Percentiles rank a stretch among this genome's conserved stretches.
Evolutionary conservation across 2,888 invertebrate species (phyloP).

Genomic region (Xestia xanthographa): DNA sequence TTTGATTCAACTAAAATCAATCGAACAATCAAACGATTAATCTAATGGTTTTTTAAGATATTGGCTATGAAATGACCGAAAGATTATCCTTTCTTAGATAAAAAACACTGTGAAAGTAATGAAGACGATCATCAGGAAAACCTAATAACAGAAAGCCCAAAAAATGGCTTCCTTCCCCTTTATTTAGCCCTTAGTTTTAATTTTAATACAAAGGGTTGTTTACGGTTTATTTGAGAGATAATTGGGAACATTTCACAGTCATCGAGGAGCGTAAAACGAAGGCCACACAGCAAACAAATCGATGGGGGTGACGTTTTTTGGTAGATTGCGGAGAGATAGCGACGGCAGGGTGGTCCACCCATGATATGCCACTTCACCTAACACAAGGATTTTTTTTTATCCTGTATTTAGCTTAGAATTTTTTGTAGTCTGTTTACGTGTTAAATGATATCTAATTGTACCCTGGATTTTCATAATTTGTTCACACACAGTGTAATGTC

Average conservation of each 20-base stretch:
- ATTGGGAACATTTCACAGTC: constrained; percentile 70
- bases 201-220: constrained; percentile 51
- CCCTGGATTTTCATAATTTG: not conserved
- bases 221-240: constrained; percentile 55
- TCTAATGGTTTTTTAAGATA: too few species aligned
- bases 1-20: too few species aligned
- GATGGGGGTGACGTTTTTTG: constrained; percentile 84
- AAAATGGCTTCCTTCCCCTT: constrained; percentile 22
- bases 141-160: not conserved
- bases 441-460: not conserved
- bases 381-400: constrained; percentile 50
- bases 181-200: constrained; percentile 44
- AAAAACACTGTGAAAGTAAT: not conserved
- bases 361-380: constrained; percentile 70
- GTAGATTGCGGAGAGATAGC: constrained; percentile 82
- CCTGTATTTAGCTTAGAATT: constrained; percentile 15
- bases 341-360: constrained; percentile 83
- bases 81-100: not conserved
- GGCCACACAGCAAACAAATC: constrained; percentile 87
- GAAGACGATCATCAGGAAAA: not conserved
- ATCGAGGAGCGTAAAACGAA: constrained; percentile 82
- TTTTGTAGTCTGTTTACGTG: not conserved
- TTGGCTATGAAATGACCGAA: too few species aligned
- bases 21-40: too few species aligned
- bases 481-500: not conserved